Base-by-base conservation (phyloP, 2,888 invertebrate genomes). In the Timandra comae region DNA sequence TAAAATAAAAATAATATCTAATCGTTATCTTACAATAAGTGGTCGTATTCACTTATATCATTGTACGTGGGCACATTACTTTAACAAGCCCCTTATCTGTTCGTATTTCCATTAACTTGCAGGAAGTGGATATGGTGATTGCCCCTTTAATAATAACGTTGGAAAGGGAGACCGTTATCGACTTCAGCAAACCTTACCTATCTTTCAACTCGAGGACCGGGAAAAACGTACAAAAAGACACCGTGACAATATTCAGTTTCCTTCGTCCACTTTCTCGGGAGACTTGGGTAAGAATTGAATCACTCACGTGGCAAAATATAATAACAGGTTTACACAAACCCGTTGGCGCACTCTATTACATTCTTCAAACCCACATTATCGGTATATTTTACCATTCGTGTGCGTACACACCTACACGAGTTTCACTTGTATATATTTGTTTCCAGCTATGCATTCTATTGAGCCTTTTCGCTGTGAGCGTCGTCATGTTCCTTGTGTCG, bases 171-270 rank as follows among this genome's bases (percentile, higher is more conserved):
- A 88, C 93, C 34, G 97, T 96, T 46, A 95, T 99, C 50, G 98
- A 99, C 77, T 99, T 99, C 82, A 97, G 96, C 66, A 98, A 96
- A 76, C 97, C 99, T 1, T 99, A 98, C 84, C 95, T 99, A 92
- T 96, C 97, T 3, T 90, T 98, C 38, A 97, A 98, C 37, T 93
- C 97, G 58, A 98, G 98, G 59, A 95, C 97, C 92, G 93, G 95
- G 63, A 96, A 95, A 79, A 93, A 93, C 57, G 93, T 94, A 7
- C 90, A 91, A 55, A 93, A 94, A 68, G 91, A 93, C 62, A 92
- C 94, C 5, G 16, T 16, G 4, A 93, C 95, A 1, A 95, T 98
- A 35, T 98, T 99, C 82, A 97, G 96, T 60, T 99, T 99, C 82
- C 91, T 99, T 76, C 93, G 94, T 76, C 99, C 99, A 12, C 88